Evolutionary conservation across 2,113 vertebrate genomes (phyloP).

Genomic region (Numenius arquata): DNA sequence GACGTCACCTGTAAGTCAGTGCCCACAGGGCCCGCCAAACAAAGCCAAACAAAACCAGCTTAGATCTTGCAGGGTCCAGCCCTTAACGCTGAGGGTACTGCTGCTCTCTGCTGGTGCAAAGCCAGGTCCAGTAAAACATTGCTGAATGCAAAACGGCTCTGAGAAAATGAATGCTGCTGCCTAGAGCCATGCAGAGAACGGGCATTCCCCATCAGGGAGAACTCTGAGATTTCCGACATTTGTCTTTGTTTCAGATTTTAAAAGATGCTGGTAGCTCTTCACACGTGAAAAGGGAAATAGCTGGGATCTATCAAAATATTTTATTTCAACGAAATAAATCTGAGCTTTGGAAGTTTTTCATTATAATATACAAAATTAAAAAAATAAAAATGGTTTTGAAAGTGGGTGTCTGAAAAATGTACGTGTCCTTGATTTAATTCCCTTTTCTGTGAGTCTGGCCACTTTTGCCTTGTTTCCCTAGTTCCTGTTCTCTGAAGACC

Average conservation of each 20-base stretch:
- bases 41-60: neutral
- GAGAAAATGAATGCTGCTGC: neutral
- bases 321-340: neutral
- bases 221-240: neutral
- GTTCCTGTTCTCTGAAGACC: neutral
- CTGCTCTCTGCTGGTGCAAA: conserved; percentile 34
- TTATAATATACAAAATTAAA: neutral
- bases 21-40: too few relatives aligned
- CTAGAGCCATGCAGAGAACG: neutral
- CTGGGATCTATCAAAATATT: neutral
- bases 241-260: neutral
- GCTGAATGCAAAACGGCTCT: neutral
- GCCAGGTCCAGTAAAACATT: neutral
- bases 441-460: neutral
- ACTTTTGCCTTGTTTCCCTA: neutral
- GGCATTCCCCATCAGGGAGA: neutral
- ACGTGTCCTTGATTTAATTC: neutral
- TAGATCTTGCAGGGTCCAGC: neutral
- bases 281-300: neutral
- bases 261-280: neutral
- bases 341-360: neutral
- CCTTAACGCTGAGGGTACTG: neutral
- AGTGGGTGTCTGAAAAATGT: neutral
- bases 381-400: neutral
- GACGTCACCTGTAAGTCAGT: neutral